Percentiles rank a stretch among this genome's conserved stretches.
Evolutionary conservation across 2,113 vertebrate species (phyloP).

Genomic region (Pachyramphus minor): DNA sequence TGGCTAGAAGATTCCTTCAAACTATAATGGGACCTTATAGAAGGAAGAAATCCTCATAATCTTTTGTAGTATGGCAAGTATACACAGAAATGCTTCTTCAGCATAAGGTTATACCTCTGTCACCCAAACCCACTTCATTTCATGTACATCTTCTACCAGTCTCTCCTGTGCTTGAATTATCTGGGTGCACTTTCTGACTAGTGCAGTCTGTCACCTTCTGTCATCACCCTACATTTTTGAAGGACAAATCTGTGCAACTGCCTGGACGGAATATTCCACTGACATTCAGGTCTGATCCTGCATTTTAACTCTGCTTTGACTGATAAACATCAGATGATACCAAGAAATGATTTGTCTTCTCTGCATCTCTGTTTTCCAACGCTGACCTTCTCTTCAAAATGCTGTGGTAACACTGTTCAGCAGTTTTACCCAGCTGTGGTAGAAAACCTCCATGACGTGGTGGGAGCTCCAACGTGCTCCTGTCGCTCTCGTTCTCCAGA

Average conservation of each 20-base stretch:
- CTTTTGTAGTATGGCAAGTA: background rate
- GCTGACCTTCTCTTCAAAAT: background rate
- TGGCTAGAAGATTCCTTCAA: background rate
- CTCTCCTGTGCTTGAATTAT: background rate
- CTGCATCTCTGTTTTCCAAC: background rate
- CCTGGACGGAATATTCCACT: slow-evolving; percentile 14
- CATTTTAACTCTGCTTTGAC: slow-evolving; percentile 15
- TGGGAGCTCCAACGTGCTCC: background rate
- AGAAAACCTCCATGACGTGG: background rate
- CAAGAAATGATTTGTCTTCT: background rate
- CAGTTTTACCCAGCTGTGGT: background rate
- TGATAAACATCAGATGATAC: background rate
- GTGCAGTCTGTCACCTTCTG: background rate
- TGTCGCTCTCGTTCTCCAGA: background rate
- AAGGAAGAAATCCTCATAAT: background rate
- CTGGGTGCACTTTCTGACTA: background rate
- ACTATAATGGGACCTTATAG: background rate
- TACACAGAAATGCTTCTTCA: background rate
- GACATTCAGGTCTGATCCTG: background rate
- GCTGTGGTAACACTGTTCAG: background rate
- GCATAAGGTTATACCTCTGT: background rate
- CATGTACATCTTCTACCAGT: accelerated
- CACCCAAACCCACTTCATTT: background rate
- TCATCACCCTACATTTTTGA: background rate
- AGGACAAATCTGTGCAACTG: background rate